Conservation (phyloP, 2,797 vertebrate genomes). For the Botia kubotai region DNA sequence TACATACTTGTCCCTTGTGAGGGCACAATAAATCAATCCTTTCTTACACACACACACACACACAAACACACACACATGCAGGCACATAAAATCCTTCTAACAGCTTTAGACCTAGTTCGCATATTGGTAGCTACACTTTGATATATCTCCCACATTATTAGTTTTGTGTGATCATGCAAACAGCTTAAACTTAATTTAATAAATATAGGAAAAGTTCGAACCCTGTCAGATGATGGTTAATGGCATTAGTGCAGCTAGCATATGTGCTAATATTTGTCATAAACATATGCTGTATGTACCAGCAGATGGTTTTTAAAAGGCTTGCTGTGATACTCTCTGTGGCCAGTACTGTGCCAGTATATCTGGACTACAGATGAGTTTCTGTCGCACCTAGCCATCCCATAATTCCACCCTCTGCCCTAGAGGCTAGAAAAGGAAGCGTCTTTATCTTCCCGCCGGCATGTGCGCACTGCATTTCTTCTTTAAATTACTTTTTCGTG, state of each 20-base stretch:
- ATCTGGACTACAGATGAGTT: slow-evolving; percentile 62
- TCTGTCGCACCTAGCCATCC: slow-evolving; percentile 66
- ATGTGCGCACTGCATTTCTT: slow-evolving; percentile 68
- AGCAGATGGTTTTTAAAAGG: slow-evolving; percentile 51
- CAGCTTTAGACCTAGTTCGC: background rate
- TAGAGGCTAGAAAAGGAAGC: slow-evolving; percentile 53
- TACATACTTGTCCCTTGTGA: slow-evolving; percentile 62
- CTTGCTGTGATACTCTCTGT: slow-evolving; percentile 42
- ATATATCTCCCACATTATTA: background rate
- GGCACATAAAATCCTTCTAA: background rate
- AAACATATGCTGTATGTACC: slow-evolving; percentile 42
- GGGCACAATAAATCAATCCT: slow-evolving; percentile 72
- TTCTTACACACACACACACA: slow-evolving; percentile 61
- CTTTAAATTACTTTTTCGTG: slow-evolving; percentile 76
- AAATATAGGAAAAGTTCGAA: background rate
- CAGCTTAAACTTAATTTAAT: background rate
- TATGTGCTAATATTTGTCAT: slow-evolving; percentile 42
- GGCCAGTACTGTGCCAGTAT: slow-evolving; percentile 44
- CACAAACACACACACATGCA: slow-evolving; percentile 44
- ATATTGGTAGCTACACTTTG: slow-evolving; percentile 7
- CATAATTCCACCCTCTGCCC: slow-evolving; percentile 55
- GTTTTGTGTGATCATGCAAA: background rate
- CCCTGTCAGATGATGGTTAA: background rate
- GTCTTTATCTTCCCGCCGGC: slow-evolving; percentile 75
- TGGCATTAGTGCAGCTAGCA: slow-evolving; percentile 6